A percentile compares a stretch with the other conserved stretches of the same genome.
Evolutionary conservation across 2,888 invertebrate species (phyloP).

Genomic region (Stenodema calcarata): DNA sequence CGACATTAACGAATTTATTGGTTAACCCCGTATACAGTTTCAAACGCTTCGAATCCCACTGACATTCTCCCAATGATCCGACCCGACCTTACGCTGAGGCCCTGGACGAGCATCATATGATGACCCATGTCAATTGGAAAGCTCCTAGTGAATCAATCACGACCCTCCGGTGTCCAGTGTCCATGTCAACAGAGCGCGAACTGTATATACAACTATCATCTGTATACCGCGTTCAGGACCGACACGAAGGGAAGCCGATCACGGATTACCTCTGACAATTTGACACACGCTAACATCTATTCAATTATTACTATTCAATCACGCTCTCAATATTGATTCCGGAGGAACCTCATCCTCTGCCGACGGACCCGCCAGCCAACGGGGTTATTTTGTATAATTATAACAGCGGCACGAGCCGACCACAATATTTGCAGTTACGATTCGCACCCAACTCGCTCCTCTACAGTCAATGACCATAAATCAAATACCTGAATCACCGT

Average conservation of each 20-base stretch:
- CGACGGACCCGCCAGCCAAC: not conserved
- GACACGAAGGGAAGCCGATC: not conserved
- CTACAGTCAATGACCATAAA: too few species aligned
- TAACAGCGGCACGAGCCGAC: not conserved
- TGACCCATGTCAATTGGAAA: slow-evolving; percentile 9
- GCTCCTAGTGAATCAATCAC: slow-evolving; percentile 41
- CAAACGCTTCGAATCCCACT: too few species aligned
- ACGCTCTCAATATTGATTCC: slow-evolving; percentile 42
- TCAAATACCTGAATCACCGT: too few species aligned
- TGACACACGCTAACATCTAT: slow-evolving; percentile 46
- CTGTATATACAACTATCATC: slow-evolving; percentile 36
- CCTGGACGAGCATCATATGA: too few species aligned
- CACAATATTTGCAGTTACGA: too few species aligned
- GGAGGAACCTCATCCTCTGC: not conserved
- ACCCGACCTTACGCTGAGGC: too few species aligned
- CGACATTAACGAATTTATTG: too few species aligned
- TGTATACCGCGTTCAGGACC: not conserved
- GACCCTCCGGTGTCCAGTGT: not conserved
- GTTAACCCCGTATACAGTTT: too few species aligned
- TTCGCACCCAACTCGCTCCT: too few species aligned
- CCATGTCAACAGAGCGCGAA: slow-evolving; percentile 34
- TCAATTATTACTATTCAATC: slow-evolving; percentile 49
- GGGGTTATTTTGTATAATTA: slow-evolving; percentile 5
- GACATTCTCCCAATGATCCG: too few species aligned
- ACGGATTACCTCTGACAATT: slow-evolving; percentile 46